Evolutionary conservation across 1,140 invertebrate genomes (phyloP), one percentile per base, ranked within the genome.

Genomic region (Drosophila parvula): DNA sequence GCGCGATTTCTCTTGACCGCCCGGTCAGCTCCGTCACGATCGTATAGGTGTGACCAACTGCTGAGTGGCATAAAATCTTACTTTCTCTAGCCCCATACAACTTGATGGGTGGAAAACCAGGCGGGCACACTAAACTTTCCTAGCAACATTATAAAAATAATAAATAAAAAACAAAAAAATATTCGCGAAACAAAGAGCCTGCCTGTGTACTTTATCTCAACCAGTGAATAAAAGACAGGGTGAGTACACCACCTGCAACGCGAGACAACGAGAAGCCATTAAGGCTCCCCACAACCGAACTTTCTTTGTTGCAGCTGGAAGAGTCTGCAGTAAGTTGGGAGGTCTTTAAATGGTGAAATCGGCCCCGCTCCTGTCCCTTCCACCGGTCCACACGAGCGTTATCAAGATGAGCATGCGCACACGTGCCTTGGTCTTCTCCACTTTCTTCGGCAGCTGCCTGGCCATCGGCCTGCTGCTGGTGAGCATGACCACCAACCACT

Each of bases 401-500:
- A 73, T 73, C 65, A 90, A 81, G 61, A 91, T 91, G 91, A 91
- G 81, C 47, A 74, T 92, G 55, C 85, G 85, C 58, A 91, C 86
- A 28, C 78, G 91, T 40, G 78, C 81, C 7, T 69, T 98, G 92
- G 96, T 98, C 41, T 97, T 97, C 84, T 95, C 96, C 58, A 98
- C 97, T 22, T 98, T 98, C 91, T 96, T 98, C 71, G 95, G 97
- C 7, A 96, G 96, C 61, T 95, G 97, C 86, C 91, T 97, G 51
- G 96, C 96, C 59, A 95, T 98, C 53, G 97, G 95, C 7, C 91
- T 98, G 44, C 94, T 98, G 2, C 95, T 97, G 12, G 96, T 96
- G 11, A 96, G 97, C 30, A 92, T 98, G 60, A 97, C 96, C 1
- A 98, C 97, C 0, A 96, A 97, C 78, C 95, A 97, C 79, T 99